Base-by-base conservation (phyloP, 2,113 vertebrate genomes). In the Uropsilus gracilis region DNA sequence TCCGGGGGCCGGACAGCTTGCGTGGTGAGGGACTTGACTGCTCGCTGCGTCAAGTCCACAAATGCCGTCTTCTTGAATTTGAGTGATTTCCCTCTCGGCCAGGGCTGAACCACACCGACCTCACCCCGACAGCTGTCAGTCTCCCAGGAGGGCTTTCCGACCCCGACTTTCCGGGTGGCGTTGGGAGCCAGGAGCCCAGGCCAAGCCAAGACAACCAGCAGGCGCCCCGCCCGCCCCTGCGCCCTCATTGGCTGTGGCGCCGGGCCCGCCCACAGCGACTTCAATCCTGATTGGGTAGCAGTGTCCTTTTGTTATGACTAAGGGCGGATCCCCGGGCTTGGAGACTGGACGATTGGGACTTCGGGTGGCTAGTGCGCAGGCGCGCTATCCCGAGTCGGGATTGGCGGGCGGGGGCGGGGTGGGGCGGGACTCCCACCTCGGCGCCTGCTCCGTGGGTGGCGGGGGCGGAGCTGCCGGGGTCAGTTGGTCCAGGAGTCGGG, bases 361-460 rank as follows among this genome's bases (percentile, higher is more conserved):
- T 30, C 5, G 13, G 13, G 37, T 63, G 2, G 76, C 61, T 81
- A 59, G 7, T 34, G 77, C 97, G 97, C 96, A 94, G 57, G 93
- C 91, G 93, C 82, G 3, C 12, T 9, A 2, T 16, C 55, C 44
- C 1, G 86, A 46, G 24, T 34, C 32, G 5, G 1, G 95, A 96
- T 95, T 96, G 94, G 96, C 5, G 30, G 86, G 53, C 8, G 14
- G 22, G 34, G 86, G 37, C 6, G 12, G 53, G 68, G 12, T 2
- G 73, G 66, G 88, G 82, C 50, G 87, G 88, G 85, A 10, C 32
- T 81, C 26, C n/a, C 39, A 5, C 2, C 32, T 22, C 3, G 0
- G 96, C 97, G 97, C 97, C 96, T 1, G 87, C 95, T 96, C 94
- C 0, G 61, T 84, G 34, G 44, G 80, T 9, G 22, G 68, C n/a